A percentile compares a stretch with the other conserved stretches of the same genome.
These are phyloP conservation scores for Chymomyza caudatula DNA, from an alignment of 2,888 invertebrate species.

Conservation along the genomic window DNA sequence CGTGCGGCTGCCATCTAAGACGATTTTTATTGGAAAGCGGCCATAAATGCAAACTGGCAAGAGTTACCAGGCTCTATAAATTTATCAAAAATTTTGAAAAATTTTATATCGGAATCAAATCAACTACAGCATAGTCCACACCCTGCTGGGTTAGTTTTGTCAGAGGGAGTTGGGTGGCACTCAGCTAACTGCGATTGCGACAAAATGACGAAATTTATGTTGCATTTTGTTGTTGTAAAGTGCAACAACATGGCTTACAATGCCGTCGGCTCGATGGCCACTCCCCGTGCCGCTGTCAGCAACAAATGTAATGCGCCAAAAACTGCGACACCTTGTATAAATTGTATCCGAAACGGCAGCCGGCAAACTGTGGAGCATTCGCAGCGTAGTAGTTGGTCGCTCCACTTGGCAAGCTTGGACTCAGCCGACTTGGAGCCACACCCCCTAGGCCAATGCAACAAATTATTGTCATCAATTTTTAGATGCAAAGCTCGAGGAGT, in stretches of 20 bases:
- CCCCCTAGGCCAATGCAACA: constrained; percentile 64
- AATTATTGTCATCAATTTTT: constrained; percentile 74
- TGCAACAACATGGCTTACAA: constrained; percentile 28
- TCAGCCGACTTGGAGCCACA: constrained; percentile 47
- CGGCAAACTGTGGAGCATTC: constrained; percentile 49
- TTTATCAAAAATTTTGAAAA: constrained; percentile 63
- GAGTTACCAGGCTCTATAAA: constrained; percentile 45
- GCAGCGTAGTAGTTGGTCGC: background rate
- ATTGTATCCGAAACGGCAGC: constrained; percentile 71
- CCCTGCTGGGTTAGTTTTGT: background rate
- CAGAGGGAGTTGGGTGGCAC: background rate
- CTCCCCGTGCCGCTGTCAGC: constrained; percentile 55
- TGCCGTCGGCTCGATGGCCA: constrained; percentile 16
- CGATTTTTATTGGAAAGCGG: constrained; percentile 52
- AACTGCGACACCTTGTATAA: constrained; percentile 74
- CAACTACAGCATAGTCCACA: constrained; percentile 26
- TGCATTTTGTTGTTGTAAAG: constrained; percentile 56
- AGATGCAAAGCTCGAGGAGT: constrained; percentile 71
- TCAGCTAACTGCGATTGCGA: constrained; percentile 48
- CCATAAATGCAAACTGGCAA: constrained; percentile 3
- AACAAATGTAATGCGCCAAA: constrained; percentile 75
- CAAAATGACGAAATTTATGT: constrained; percentile 72
- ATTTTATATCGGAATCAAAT: constrained; percentile 65
- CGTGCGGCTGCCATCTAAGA: constrained; percentile 39
- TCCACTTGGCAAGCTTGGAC: constrained; percentile 9